A percentile compares a stretch with the other conserved stretches of the same genome.
These are phyloP conservation scores for Proisotoma minuta DNA, from an alignment of 2,888 invertebrate genomes.

Conservation along the genomic window DNA sequence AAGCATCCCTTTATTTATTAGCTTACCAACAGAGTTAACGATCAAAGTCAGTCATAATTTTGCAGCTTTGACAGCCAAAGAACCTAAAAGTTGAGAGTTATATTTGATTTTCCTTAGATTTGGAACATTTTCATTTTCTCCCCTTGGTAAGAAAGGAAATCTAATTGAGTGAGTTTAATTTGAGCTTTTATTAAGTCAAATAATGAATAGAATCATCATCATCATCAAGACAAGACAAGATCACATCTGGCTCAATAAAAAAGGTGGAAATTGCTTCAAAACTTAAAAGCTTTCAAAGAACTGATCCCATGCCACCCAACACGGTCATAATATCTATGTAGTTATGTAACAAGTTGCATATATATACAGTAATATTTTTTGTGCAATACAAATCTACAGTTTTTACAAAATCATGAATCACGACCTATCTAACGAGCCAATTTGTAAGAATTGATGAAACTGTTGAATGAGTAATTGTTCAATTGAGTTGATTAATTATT, in stretches of 20 bases:
- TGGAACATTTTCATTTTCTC: background rate
- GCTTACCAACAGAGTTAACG: slow-evolving; percentile 28
- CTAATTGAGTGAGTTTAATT: slow-evolving; percentile 1
- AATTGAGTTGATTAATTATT: too few relatives aligned
- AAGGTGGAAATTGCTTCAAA: slow-evolving; percentile 9
- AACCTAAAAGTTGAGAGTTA: background rate
- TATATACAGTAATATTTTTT: too few relatives aligned
- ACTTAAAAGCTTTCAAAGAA: slow-evolving; percentile 7
- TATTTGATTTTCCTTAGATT: background rate
- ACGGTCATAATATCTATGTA: too few relatives aligned
- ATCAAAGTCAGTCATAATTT: slow-evolving; percentile 18
- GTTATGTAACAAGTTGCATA: too few relatives aligned
- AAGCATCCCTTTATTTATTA: slow-evolving; percentile 10
- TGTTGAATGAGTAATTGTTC: too few relatives aligned
- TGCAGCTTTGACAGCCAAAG: slow-evolving; percentile 5
- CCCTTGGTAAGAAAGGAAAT: background rate
- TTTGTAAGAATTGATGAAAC: too few relatives aligned
- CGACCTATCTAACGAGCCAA: too few relatives aligned
- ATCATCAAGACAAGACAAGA: background rate
- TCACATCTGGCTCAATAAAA: slow-evolving; percentile 8
- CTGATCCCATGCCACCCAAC: slow-evolving; percentile 33
- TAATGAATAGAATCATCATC: background rate
- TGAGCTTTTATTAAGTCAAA: background rate
- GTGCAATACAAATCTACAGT: too few relatives aligned
- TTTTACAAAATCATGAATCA: too few relatives aligned